Percentiles rank a stretch among this genome's conserved stretches.
phyloP scores from a whole-genome alignment of 2,888 invertebrate species.

The Dioctria linearis region DNA sequence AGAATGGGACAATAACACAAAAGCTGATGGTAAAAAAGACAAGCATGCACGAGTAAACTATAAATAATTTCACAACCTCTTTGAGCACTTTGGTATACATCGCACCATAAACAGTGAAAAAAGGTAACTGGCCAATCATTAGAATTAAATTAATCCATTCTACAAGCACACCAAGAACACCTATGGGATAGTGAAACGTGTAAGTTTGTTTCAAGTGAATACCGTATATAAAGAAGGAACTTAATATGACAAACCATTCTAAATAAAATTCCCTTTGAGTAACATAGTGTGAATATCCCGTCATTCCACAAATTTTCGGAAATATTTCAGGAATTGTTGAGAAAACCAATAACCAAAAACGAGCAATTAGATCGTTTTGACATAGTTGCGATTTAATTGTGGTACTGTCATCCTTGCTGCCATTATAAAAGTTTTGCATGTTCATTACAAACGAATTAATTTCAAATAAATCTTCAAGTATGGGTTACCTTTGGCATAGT shows the following conservation, averaged over 20 bases:
- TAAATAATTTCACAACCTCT: conserved; percentile 86
- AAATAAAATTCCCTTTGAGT: conserved; percentile 87
- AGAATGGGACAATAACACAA: conserved; percentile 88
- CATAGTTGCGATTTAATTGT: too few relatives aligned
- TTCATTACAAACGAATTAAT: conserved; percentile 68
- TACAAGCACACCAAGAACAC: conserved; percentile 87
- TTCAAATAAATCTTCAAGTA: too few relatives aligned
- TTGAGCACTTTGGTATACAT: conserved; percentile 92
- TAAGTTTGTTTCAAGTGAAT: conserved; percentile 84
- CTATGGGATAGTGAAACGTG: conserved; percentile 89
- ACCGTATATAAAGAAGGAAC: conserved; percentile 87
- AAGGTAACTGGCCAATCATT: conserved; percentile 90
- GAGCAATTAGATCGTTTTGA: too few relatives aligned
- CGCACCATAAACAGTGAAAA: conserved; percentile 91
- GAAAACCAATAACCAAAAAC: conserved; percentile 84
- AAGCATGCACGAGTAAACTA: conserved; percentile 87
- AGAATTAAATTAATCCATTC: conserved; percentile 93
- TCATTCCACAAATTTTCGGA: conserved; percentile 85
- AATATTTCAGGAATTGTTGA: conserved; percentile 86
- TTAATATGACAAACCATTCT: conserved; percentile 89
- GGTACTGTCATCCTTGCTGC: too few relatives aligned
- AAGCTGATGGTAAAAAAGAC: conserved; percentile 91
- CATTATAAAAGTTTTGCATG: conserved; percentile 76
- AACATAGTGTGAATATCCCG: conserved; percentile 87
- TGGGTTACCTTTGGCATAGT: too few relatives aligned